Evolutionary conservation across 2,888 invertebrate species (phyloP), one percentile per base, ranked within the genome.

Genomic region (Neria commutata): DNA sequence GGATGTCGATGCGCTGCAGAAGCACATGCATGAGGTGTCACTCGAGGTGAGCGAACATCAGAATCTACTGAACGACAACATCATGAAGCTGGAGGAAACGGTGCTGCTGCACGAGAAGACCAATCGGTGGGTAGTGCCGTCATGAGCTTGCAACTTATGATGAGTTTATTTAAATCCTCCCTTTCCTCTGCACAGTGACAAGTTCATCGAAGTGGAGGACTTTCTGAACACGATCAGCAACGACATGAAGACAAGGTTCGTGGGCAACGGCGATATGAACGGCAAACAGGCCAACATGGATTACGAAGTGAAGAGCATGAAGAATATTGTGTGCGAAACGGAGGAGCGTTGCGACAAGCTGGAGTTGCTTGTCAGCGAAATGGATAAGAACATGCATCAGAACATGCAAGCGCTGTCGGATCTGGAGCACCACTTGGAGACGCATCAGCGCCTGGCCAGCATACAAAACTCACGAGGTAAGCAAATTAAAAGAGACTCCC

Each of bases 271-370:
- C 2, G 83, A 85, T 59, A 68, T 83, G 29, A 82, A 75, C 45
- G 72, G 80, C 0, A 85, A 84, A 70, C 83, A 84, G 58, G 78
- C 83, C 1, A 77, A 78, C 23, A 66, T 86, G 14, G 81, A 83
- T 63, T 84, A 81, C 56, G 85, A 86, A 68, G 76, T 85, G 1
- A 83, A 83, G 67, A 80, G 83, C 14, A 78, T 84, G 58, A 84
- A 82, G 61, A 83, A 83, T 65, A 83, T 83, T 50, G 82, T 84
- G 1, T 81, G 82, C 33, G 85, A 85, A 67, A 83, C 83, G 10
- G 81, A 83, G 17, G 84, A 85, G 37, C 85, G 84, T 61, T 77
- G 85, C 33, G 84, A 86, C 53, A 82, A 81, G 33, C 71, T 86
- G 10, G 82, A 83, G 14, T 77, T 77, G n/a, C 77, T 83, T 34